phyloP scores from a whole-genome alignment of 2,888 invertebrate genomes.

The Acrobasis suavella region DNA sequence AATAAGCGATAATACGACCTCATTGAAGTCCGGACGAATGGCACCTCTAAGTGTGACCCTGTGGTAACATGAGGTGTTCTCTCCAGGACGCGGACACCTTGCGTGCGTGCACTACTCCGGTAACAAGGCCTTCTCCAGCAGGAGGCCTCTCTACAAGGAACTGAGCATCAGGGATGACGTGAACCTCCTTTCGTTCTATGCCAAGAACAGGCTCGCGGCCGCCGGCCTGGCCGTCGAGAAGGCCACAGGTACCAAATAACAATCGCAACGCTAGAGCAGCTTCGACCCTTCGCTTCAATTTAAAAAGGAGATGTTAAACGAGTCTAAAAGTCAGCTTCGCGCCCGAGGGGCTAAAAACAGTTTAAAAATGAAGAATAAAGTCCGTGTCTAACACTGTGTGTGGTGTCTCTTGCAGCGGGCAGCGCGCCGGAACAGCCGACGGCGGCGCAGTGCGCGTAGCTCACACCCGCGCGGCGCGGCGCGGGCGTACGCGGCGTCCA shows the following conservation, averaged over 20 bases:
- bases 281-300: slow-evolving; percentile 70
- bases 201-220: slow-evolving; percentile 88
- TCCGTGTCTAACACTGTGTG: slow-evolving; percentile 80
- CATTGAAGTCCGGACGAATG: neutral
- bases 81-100: slow-evolving; percentile 90
- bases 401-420: slow-evolving; percentile 83
- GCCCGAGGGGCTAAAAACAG: slow-evolving; percentile 52
- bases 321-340: slow-evolving; percentile 49
- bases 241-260: slow-evolving; percentile 74
- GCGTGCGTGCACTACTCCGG: slow-evolving; percentile 93
- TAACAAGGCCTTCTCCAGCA: slow-evolving; percentile 89
- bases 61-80: slow-evolving; percentile 75
- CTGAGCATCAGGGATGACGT: slow-evolving; percentile 93
- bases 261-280: slow-evolving; percentile 68
- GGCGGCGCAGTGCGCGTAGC: slow-evolving; percentile 83
- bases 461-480: slow-evolving; percentile 45
- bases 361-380: slow-evolving; percentile 62
- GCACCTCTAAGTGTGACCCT: slow-evolving; percentile 43
- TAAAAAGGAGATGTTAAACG: slow-evolving; percentile 61
- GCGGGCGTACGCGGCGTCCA: slow-evolving; percentile 36
- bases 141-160: slow-evolving; percentile 87
- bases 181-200: slow-evolving; percentile 93
- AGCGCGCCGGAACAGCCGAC: slow-evolving; percentile 80
- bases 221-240: slow-evolving; percentile 75
- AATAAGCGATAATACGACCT: neutral